Evolutionary conservation across 2,113 vertebrate genomes (phyloP).

Genomic region (Menidia beryllina): DNA sequence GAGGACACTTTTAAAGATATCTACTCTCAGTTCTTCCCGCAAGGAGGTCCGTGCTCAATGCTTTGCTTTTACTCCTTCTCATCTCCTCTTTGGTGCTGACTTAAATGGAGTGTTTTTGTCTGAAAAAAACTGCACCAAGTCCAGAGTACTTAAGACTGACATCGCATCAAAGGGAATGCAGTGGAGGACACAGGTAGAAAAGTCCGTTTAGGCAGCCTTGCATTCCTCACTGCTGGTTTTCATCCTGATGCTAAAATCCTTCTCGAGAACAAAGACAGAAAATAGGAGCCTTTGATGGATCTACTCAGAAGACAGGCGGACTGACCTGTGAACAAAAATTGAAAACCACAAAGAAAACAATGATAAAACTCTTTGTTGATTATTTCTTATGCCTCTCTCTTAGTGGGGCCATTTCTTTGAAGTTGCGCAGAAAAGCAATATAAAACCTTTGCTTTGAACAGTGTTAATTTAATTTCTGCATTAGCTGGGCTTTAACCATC

Average conservation of each 20-base stretch:
- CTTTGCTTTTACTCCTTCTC: constrained; percentile 5
- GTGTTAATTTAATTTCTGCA: constrained; percentile 7
- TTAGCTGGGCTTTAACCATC: background rate
- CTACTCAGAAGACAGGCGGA: constrained; percentile 35
- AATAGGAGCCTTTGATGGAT: constrained; percentile 60
- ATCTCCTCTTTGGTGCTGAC: background rate
- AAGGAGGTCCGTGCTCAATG: constrained; percentile 88
- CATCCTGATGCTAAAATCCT: constrained; percentile 51
- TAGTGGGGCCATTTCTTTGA: constrained; percentile 37
- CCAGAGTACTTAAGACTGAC: background rate
- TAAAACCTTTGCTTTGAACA: constrained; percentile 11
- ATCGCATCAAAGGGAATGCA: background rate
- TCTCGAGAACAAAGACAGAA: constrained; percentile 33
- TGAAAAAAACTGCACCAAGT: background rate
- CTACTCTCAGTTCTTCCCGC: constrained; percentile 97
- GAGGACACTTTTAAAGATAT: constrained; percentile 98
- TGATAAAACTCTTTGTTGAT: constrained; percentile 35
- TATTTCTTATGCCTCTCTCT: constrained; percentile 14
- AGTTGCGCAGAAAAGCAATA: constrained; percentile 13
- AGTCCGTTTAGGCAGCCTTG: constrained; percentile 10
- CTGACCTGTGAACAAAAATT: constrained; percentile 32
- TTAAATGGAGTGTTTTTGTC: background rate
- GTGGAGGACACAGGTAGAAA: background rate
- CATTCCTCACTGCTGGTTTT: constrained; percentile 23
- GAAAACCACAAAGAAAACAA: constrained; percentile 23